phyloP scores from a whole-genome alignment of 2,888 invertebrate genomes.

The Osmoderma eremita region DNA sequence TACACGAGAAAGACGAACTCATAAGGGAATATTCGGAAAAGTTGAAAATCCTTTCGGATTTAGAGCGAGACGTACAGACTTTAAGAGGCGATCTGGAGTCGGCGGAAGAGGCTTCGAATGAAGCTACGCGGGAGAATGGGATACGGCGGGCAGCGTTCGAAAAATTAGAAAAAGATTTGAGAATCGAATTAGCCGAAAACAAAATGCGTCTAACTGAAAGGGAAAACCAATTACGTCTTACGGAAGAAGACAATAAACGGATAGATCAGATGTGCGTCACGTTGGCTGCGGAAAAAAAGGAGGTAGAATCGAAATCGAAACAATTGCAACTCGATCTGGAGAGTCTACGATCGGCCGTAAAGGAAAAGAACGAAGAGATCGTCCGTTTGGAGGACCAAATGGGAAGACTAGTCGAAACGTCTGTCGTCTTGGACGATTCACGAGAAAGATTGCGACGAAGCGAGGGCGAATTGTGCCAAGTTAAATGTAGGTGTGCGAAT shows the following conservation, averaged over 20 bases:
- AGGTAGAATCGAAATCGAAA: slow-evolving; percentile 65
- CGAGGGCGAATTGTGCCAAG: slow-evolving; percentile 53
- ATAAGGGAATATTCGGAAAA: slow-evolving; percentile 70
- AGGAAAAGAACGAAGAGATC: slow-evolving; percentile 67
- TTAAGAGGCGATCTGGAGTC: slow-evolving; percentile 67
- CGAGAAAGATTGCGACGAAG: slow-evolving; percentile 41
- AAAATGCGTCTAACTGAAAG: slow-evolving; percentile 68
- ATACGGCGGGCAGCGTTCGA: slow-evolving; percentile 67
- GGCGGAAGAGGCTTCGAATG: slow-evolving; percentile 67
- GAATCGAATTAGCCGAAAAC: slow-evolving; percentile 69
- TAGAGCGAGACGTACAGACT: slow-evolving; percentile 67
- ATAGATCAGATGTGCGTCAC: slow-evolving; percentile 70
- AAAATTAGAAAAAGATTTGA: slow-evolving; percentile 65
- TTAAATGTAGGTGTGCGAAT: slow-evolving; percentile 64
- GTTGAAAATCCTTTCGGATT: slow-evolving; percentile 65
- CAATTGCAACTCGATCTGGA: slow-evolving; percentile 65
- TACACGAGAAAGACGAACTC: slow-evolving; percentile 69
- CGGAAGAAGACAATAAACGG: slow-evolving; percentile 68
- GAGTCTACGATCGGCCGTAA: slow-evolving; percentile 67
- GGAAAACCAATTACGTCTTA: slow-evolving; percentile 66
- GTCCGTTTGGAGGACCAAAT: slow-evolving; percentile 65
- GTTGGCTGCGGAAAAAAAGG: slow-evolving; percentile 69
- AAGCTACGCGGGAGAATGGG: slow-evolving; percentile 63
- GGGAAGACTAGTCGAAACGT: slow-evolving; percentile 46
- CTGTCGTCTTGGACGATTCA: slow-evolving; percentile 37